Evolutionary conservation across 2,113 vertebrate species (phyloP).

Genomic region (Tragelaphus imberbis): DNA sequence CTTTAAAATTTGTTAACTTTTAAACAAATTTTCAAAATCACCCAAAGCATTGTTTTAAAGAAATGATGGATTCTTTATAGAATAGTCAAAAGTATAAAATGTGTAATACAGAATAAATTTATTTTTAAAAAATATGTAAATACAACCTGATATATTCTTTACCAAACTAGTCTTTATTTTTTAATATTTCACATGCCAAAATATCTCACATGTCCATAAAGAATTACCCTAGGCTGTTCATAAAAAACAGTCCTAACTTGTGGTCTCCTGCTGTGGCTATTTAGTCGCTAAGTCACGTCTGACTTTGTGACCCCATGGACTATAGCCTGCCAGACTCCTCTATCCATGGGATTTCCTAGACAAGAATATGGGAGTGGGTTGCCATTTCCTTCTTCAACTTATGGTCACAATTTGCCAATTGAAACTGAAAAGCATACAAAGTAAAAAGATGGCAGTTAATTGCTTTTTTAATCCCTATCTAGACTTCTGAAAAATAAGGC

Average conservation of each 20-base stretch:
- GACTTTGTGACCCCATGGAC: background rate
- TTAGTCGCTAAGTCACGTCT: background rate
- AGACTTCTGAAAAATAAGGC: background rate
- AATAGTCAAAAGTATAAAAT: background rate
- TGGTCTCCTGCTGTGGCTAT: background rate
- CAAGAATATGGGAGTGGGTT: background rate
- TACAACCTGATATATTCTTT: background rate
- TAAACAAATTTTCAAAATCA: background rate
- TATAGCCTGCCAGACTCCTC: background rate
- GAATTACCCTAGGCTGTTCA: background rate
- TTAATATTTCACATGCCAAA: background rate
- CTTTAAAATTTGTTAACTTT: background rate
- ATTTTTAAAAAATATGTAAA: background rate
- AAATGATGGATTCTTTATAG: background rate
- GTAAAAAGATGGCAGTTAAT: background rate
- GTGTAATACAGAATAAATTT: background rate
- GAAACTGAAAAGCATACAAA: background rate
- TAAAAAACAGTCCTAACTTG: background rate
- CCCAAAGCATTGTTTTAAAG: background rate
- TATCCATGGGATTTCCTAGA: background rate
- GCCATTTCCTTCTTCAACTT: background rate
- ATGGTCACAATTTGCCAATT: background rate
- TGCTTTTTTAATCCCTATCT: slow-evolving; percentile 21
- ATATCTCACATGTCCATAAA: background rate
- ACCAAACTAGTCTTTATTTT: background rate